phyloP scores from a whole-genome alignment of 2,888 invertebrate species.

The Aspidiotus destructor region DNA sequence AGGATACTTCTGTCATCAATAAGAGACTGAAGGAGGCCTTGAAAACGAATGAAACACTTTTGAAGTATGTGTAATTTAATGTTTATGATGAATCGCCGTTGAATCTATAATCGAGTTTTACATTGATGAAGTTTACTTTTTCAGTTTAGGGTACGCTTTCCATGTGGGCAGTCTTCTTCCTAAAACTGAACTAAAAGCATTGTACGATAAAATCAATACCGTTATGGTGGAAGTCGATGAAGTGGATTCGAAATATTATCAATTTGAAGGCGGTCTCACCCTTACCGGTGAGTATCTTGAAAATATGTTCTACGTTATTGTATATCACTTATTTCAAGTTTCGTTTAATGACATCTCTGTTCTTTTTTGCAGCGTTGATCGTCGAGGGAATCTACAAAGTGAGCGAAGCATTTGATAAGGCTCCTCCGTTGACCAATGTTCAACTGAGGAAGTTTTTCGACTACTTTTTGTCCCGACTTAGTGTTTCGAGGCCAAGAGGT shows the following conservation, averaged over 20 bases:
- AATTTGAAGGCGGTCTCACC: conserved; percentile 85
- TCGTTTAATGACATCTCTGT: no score
- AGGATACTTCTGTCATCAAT: conserved; percentile 17
- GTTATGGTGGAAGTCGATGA: conserved; percentile 83
- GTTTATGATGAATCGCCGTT: not conserved
- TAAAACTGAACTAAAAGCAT: conserved; percentile 16
- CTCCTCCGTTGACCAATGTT: conserved; percentile 60
- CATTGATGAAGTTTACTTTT: not conserved
- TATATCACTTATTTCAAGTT: not conserved
- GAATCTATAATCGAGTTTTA: not conserved
- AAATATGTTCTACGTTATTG: not conserved
- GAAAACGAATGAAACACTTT: conserved; percentile 16
- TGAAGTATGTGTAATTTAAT: conserved; percentile 16
- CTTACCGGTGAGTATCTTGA: conserved; percentile 49
- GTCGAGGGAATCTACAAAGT: conserved; percentile 55
- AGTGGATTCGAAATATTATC: conserved; percentile 73
- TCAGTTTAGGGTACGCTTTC: conserved; percentile 19
- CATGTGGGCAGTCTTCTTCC: conserved; percentile 14
- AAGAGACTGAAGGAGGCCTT: conserved; percentile 20
- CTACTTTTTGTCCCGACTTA: conserved; percentile 79
- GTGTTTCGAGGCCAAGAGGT: conserved; percentile 77
- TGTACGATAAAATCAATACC: conserved; percentile 23
- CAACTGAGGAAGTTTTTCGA: conserved; percentile 82
- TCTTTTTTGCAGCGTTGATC: conserved; percentile 45
- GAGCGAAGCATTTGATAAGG: conserved; percentile 52